Evolutionary conservation across 1,140 invertebrate genomes (phyloP), one percentile per base, ranked within the genome.

Genomic region (Lucilia sericata): DNA sequence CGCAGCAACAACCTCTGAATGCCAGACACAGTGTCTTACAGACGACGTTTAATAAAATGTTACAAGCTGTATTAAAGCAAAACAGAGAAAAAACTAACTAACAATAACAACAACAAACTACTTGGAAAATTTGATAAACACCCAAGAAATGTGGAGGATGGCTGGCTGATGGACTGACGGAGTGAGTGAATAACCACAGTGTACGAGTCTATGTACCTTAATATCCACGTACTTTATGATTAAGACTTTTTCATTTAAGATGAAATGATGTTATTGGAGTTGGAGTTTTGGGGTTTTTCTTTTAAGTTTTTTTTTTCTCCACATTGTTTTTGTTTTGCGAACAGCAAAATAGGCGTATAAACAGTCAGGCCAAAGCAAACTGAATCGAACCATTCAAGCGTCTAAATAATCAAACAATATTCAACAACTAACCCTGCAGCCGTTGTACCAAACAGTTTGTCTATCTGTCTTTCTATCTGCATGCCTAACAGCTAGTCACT

Each of bases 91-190:
- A 55, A 55, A 13, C 1, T 1, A 17, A 55, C 51, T 14, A 55
- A 14, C 42, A 42, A 70, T 8, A 70, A 70, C 65, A 70, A 70
- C n/a, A 70, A 55, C 13, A 12, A 42, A 8, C 42, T 42, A 42
- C 42, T 42, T 42, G 42, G 55, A 70, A 70, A 70, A 70, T 70
- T 70, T 70, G 65, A 70, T 70, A 70, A 70, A 70, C 19, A 70
- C 65, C 65, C 65, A 70, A 70, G 7, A 70, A 70, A 70, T 70
- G 65, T 21, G n/a, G 65, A 70, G 65, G 65, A 70, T 70, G 65
- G 12, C 2, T 25, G 60, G 60, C n/a, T 19, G 65, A n/a, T 21
- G 21, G n/a, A 55, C 17, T 55, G 51, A n/a, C 12, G 7, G 17
- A 9, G 19, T 21, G 9, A 42, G 42, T 42, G 42, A 42, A 42